These are phyloP conservation scores for Theonella swinhoei DNA, from an alignment of 37 sponge, comb jelly and placozoan species.

Conservation along the genomic window DNA sequence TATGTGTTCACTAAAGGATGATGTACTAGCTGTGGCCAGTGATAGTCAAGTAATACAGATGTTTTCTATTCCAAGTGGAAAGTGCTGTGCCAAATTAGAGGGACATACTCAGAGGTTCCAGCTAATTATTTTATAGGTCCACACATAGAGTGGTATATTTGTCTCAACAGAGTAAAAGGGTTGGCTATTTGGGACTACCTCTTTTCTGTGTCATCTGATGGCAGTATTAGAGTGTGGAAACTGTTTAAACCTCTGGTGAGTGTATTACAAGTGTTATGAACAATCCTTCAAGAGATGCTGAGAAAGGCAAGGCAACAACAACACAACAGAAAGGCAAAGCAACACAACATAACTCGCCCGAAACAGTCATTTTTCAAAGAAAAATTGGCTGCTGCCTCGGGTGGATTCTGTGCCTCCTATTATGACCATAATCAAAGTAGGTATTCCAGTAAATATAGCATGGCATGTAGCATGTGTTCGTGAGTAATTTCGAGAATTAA, in stretches of 20 bases:
- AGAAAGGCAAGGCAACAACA: no score
- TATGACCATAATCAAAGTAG: no score
- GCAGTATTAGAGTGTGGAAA: slow-evolving; percentile 57
- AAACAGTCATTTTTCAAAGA: no score
- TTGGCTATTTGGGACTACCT: slow-evolving; percentile 28
- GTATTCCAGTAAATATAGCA: no score
- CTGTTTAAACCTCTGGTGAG: slow-evolving; percentile 34
- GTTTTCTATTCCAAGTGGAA: slow-evolving; percentile 36
- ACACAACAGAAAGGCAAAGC: no score
- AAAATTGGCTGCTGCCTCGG: no score
- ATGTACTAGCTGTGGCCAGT: slow-evolving; percentile 61
- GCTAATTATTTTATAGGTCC: neutral
- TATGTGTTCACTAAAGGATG: slow-evolving; percentile 34
- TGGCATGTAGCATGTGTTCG: no score
- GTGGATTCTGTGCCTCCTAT: no score
- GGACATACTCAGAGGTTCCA: slow-evolving; percentile 78
- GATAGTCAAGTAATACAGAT: slow-evolving; percentile 38
- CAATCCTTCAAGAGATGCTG: no score
- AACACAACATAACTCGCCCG: no score
- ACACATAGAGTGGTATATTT: neutral
- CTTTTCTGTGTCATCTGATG: slow-evolving; percentile 80
- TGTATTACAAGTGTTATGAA: no score
- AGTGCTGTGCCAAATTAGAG: slow-evolving; percentile 22
- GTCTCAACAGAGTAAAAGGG: slow-evolving; percentile 49
- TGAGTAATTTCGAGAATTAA: no score